Evolutionary conservation across 2,113 vertebrate species (phyloP).

Genomic region (Neomonachus schauinslandi): DNA sequence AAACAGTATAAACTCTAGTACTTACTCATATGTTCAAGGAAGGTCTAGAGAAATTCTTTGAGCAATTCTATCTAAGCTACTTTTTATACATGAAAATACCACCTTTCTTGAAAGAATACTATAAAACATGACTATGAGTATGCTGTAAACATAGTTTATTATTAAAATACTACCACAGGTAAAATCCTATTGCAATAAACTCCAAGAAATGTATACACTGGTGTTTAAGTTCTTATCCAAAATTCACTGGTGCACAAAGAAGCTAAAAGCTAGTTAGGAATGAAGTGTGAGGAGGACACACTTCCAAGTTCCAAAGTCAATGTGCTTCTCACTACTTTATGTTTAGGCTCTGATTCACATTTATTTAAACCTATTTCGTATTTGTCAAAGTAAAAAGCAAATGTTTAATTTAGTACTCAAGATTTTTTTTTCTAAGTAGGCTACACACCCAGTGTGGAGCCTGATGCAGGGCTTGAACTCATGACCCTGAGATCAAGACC

Average conservation of each 20-base stretch:
- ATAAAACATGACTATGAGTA: not conserved
- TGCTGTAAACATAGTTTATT: not conserved
- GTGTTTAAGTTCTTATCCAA: not conserved
- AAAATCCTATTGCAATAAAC: constrained; percentile 9
- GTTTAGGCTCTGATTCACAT: not conserved
- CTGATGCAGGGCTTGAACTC: not conserved
- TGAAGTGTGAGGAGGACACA: not conserved
- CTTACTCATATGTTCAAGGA: not conserved
- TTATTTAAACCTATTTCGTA: constrained; percentile 24
- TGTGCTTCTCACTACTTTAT: not conserved
- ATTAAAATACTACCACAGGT: not conserved
- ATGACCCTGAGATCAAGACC: not conserved
- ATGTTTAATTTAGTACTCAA: constrained; percentile 9
- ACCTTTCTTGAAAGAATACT: not conserved
- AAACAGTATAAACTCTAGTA: not conserved
- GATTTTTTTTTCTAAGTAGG: not conserved
- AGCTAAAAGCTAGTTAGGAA: constrained; percentile 18
- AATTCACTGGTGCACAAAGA: not conserved
- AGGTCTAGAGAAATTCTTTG: not conserved
- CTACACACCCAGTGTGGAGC: not conserved
- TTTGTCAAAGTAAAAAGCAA: not conserved
- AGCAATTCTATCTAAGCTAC: not conserved
- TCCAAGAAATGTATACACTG: not conserved
- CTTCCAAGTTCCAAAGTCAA: not conserved
- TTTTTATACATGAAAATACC: not conserved